These are phyloP conservation scores for Calephelis virginiensis DNA, from an alignment of 1,140 invertebrate species.

Conservation along the genomic window DNA sequence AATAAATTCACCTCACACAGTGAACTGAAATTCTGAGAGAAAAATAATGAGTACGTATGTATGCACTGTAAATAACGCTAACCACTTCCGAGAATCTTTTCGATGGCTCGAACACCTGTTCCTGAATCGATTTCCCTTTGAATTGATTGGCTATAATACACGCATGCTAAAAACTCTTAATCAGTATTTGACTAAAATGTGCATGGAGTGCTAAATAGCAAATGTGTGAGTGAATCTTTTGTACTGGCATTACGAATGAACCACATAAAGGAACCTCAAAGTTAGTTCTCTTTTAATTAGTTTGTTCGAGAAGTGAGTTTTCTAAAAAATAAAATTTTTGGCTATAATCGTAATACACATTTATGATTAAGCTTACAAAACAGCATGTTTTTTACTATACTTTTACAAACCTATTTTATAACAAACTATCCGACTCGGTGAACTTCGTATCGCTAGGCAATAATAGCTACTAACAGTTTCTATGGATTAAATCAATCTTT, in stretches of 20 bases:
- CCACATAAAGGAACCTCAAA: no score
- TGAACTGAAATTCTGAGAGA: slow-evolving; percentile 20
- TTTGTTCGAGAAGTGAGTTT: not conserved
- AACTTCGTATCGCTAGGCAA: no score
- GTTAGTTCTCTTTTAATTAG: not conserved
- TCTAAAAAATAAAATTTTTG: no score
- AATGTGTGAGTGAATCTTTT: no score
- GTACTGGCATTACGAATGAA: no score
- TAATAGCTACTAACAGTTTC: no score
- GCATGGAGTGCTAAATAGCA: not conserved
- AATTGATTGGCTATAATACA: slow-evolving; percentile 6
- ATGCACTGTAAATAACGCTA: slow-evolving; percentile 34
- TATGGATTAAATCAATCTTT: no score
- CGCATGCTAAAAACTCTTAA: slow-evolving; percentile 1
- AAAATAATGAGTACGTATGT: slow-evolving; percentile 9
- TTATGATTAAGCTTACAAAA: no score
- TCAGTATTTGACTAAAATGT: not conserved
- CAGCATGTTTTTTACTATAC: no score
- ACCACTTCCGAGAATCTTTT: slow-evolving; percentile 50
- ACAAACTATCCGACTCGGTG: no score
- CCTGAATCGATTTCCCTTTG: slow-evolving; percentile 26
- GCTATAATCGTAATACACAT: no score
- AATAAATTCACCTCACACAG: slow-evolving; percentile 26
- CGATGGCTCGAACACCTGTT: slow-evolving; percentile 37
- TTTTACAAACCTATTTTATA: no score